Conservation (phyloP, 2,888 invertebrate species). For the Phaedon cochleariae region DNA sequence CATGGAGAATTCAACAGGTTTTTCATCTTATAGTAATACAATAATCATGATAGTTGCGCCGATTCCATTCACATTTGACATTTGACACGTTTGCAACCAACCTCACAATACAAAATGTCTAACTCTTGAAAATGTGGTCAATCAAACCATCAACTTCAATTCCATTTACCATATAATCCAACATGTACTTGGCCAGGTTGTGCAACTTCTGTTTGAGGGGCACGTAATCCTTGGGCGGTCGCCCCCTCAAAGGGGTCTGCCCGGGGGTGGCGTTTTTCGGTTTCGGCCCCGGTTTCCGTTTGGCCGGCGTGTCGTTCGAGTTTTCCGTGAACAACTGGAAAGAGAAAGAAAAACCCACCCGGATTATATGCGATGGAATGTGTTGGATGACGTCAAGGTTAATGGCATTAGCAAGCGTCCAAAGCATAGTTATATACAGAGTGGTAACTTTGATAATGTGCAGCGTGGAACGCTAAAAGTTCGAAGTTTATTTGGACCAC, state of each 20-base stretch:
- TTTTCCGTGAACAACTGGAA: conserved; percentile 46
- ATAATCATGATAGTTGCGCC: too few species aligned
- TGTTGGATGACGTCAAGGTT: neutral
- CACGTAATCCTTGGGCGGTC: conserved; percentile 61
- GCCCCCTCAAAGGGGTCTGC: conserved; percentile 51
- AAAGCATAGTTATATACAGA: neutral
- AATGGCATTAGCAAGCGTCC: conserved; percentile 25
- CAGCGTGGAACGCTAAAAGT: too few species aligned
- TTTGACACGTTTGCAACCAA: too few species aligned
- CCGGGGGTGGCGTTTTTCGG: conserved; percentile 48
- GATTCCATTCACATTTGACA: too few species aligned
- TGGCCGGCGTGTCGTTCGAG: conserved; percentile 56
- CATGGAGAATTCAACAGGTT: too few species aligned
- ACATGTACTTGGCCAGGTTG: conserved; percentile 78
- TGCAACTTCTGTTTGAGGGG: conserved; percentile 83
- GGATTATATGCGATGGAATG: neutral
- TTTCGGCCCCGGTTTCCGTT: conserved; percentile 55
- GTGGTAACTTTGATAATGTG: too few species aligned
- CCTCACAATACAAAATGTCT: too few species aligned
- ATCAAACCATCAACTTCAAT: too few species aligned
- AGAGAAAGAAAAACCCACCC: conserved; percentile 17
- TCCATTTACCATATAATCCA: conserved; percentile 71
- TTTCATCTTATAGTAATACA: too few species aligned
- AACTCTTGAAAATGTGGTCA: too few species aligned
- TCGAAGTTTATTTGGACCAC: too few species aligned